These are phyloP conservation scores for Stomatorhinus walkeri DNA, from an alignment of 2,797 vertebrate species.

Conservation along the genomic window DNA sequence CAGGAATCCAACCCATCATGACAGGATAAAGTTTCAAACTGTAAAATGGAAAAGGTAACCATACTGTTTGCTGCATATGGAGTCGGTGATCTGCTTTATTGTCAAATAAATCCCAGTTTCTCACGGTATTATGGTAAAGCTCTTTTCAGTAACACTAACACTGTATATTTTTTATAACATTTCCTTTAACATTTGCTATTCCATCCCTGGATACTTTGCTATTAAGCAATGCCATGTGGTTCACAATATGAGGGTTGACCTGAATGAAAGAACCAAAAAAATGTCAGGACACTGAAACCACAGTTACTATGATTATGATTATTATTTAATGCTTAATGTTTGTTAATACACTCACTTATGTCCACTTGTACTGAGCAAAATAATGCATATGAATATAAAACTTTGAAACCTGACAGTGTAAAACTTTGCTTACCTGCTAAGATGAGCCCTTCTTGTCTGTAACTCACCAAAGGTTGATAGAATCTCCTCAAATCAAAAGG, in stretches of 20 bases:
- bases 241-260: neutral
- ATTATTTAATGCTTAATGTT: neutral
- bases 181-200: neutral
- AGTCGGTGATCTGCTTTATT: neutral
- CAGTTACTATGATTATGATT: neutral
- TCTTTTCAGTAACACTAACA: neutral
- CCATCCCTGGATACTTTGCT: neutral
- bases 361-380: neutral
- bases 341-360: neutral
- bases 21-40: neutral
- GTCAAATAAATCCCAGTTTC: neutral
- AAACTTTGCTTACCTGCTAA: neutral
- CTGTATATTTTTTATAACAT: neutral
- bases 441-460: neutral
- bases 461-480: neutral
- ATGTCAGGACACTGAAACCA: neutral
- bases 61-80: neutral
- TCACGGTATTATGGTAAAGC: neutral
- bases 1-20: neutral
- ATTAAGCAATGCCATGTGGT: neutral
- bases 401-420: neutral
- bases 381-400: neutral
- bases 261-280: neutral
- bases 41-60: neutral
- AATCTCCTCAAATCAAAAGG: neutral